Percentiles rank a stretch among this genome's conserved stretches.
phyloP scores from a whole-genome alignment of 2,113 vertebrate genomes.

The Elachura formosa region DNA sequence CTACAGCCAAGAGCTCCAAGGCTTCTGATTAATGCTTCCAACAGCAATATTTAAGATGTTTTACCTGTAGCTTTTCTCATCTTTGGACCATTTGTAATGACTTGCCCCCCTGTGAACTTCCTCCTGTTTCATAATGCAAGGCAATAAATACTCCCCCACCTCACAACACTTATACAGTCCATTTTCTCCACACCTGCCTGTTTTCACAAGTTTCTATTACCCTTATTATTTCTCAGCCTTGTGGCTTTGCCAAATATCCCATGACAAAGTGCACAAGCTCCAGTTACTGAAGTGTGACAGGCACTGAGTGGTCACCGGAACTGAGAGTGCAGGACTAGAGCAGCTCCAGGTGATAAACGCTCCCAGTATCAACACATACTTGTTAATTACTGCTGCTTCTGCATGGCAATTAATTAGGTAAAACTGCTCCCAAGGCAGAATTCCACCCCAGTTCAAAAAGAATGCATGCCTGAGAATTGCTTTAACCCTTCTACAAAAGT shows the following conservation, averaged over 20 bases:
- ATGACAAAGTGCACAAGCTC: not conserved
- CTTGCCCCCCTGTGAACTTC: not conserved
- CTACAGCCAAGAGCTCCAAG: not conserved
- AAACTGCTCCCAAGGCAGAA: not conserved
- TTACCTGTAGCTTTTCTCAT: not conserved
- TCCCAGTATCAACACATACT: not conserved
- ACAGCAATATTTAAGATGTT: not conserved
- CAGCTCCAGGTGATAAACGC: not conserved
- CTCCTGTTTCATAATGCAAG: not conserved
- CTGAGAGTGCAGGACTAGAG: not conserved
- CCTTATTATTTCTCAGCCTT: not conserved
- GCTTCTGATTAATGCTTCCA: not conserved
- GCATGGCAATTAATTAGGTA: not conserved
- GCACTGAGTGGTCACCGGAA: not conserved
- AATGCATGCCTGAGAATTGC: not conserved
- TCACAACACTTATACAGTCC: not conserved
- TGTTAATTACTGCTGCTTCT: not conserved
- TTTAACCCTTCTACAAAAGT: not conserved
- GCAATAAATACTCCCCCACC: not conserved
- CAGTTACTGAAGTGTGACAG: not conserved
- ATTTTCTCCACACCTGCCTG: not conserved
- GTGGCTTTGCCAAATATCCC: not conserved
- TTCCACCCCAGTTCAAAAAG: not conserved
- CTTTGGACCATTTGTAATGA: not conserved
- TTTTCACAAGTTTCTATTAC: not conserved